Evolutionary conservation across 2,888 invertebrate species (phyloP).

Genomic region (Dryobotodes eremita): DNA sequence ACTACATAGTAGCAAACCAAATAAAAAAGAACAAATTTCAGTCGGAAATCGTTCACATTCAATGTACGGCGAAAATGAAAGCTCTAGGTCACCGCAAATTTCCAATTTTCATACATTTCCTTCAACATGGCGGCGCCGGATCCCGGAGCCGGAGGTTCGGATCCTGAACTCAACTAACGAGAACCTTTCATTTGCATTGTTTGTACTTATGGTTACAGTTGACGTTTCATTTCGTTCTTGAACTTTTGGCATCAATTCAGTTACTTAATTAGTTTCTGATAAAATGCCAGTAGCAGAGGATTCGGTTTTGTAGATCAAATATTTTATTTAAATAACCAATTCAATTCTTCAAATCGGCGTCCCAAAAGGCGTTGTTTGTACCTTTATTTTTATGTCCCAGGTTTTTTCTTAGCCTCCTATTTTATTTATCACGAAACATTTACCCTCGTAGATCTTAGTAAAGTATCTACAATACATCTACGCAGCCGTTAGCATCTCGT

Average conservation of each 20-base stretch:
- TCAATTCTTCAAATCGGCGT: too few relatives aligned
- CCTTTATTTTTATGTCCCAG: not conserved
- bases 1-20: not conserved
- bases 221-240: slow-evolving; percentile 8
- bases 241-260: not conserved
- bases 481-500: not conserved
- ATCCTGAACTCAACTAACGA: slow-evolving; percentile 44
- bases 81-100: slow-evolving; percentile 22
- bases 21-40: not conserved
- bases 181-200: slow-evolving; percentile 61
- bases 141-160: not conserved
- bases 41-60: not conserved
- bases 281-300: not conserved
- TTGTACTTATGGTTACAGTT: slow-evolving; percentile 28
- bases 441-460: not conserved
- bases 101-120: slow-evolving; percentile 58
- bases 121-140: slow-evolving; percentile 34
- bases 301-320: not conserved
- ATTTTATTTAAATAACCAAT: not conserved
- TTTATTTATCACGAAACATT: slow-evolving; percentile 9
- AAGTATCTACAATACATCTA: not conserved
- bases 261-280: slow-evolving; percentile 35
- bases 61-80: slow-evolving; percentile 12
- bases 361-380: not conserved
- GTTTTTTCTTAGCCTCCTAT: not conserved